phyloP scores from a whole-genome alignment of 2,888 invertebrate genomes.

The Thera britannica region DNA sequence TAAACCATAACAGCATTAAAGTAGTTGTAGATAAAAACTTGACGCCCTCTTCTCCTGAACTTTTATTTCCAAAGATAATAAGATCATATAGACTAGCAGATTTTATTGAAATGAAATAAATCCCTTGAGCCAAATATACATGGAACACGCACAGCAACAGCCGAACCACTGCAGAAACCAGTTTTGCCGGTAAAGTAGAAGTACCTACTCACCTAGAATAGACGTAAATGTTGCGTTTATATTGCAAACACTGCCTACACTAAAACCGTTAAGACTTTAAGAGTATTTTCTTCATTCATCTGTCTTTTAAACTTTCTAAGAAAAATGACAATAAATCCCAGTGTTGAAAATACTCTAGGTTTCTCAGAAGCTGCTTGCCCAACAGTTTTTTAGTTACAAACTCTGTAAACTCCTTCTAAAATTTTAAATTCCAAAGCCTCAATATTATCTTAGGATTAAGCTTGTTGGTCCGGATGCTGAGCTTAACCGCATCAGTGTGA shows the following conservation, averaged over 20 bases:
- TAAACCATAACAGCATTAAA: no score
- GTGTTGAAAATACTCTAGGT: neutral
- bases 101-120: no score
- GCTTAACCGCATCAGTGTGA: slow-evolving; percentile 28
- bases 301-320: no score
- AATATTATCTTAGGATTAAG: slow-evolving; percentile 33
- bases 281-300: neutral
- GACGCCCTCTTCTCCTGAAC: no score
- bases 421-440: slow-evolving; percentile 27
- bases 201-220: slow-evolving; percentile 19
- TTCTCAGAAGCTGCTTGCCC: neutral
- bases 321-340: neutral
- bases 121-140: slow-evolving; percentile 2
- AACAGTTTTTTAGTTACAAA: neutral
- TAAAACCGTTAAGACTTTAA: neutral
- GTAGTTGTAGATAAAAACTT: no score
- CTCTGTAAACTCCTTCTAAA: slow-evolving; percentile 8
- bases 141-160: neutral
- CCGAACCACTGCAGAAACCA: slow-evolving; percentile 21
- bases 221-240: slow-evolving; percentile 10
- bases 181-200: slow-evolving; percentile 15
- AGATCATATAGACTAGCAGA: no score
- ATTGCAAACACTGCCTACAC: slow-evolving; percentile 1
- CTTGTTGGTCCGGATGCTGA: slow-evolving; percentile 28
- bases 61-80: no score